Percentiles rank a stretch among this genome's conserved stretches.
Evolutionary conservation across 2,888 invertebrate species (phyloP).

Genomic region (Augiades crinisus): DNA sequence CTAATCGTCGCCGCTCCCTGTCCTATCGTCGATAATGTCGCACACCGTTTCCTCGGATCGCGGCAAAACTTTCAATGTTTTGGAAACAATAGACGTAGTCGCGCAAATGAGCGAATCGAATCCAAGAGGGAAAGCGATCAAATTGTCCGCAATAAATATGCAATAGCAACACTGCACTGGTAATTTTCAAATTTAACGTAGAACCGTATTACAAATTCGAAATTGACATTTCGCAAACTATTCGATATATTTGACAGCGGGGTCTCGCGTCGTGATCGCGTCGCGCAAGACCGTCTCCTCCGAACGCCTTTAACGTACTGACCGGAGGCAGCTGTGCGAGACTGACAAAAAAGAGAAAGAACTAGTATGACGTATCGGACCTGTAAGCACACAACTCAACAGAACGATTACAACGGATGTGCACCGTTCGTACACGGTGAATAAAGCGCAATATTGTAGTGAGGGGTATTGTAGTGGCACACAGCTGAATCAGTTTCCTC

Average conservation of each 20-base stretch:
- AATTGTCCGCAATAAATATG: conserved; percentile 15
- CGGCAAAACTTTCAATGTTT: conserved; percentile 62
- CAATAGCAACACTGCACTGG: conserved; percentile 24
- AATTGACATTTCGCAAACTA: conserved; percentile 42
- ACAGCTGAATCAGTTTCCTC: conserved; percentile 73
- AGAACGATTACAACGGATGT: conserved; percentile 37
- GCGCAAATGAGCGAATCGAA: conserved; percentile 46
- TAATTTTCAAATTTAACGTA: conserved; percentile 16
- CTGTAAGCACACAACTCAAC: conserved; percentile 47
- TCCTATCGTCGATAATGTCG: conserved; percentile 24
- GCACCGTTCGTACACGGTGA: conserved; percentile 36
- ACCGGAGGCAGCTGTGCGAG: conserved; percentile 69
- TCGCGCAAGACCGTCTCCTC: conserved; percentile 57
- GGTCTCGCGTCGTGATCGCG: conserved; percentile 43
- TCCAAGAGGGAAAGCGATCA: conserved; percentile 29
- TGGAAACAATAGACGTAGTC: conserved; percentile 60
- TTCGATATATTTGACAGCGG: conserved; percentile 59
- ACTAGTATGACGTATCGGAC: conserved; percentile 53
- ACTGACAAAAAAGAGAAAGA: conserved; percentile 75
- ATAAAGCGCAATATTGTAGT: conserved; percentile 51
- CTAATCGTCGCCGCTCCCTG: conserved; percentile 61
- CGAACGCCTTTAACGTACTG: conserved; percentile 71
- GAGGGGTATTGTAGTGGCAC: conserved; percentile 32
- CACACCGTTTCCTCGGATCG: conserved; percentile 44
- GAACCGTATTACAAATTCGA: conserved; percentile 10